phyloP scores from a whole-genome alignment of 2,888 invertebrate species.

The Mesopsocus fuscifrons region DNA sequence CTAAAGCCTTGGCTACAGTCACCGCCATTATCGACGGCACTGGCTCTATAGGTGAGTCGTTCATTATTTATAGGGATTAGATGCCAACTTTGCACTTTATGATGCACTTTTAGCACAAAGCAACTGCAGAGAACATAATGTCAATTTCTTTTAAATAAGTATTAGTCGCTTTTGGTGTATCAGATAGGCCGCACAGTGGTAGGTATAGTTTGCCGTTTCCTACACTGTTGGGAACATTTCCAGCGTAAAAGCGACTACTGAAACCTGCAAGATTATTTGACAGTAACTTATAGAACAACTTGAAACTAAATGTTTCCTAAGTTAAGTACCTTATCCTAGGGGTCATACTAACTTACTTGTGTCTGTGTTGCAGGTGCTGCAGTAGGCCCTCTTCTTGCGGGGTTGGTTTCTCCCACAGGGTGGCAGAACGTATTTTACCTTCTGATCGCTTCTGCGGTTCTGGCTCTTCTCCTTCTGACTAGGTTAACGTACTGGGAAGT shows the following conservation, averaged over 20 bases:
- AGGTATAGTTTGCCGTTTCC: too few relatives aligned
- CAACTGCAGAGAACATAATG: not conserved
- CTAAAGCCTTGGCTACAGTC: conserved; percentile 87
- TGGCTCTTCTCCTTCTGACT: conserved; percentile 38
- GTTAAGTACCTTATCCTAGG: too few relatives aligned
- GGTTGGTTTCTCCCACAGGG: conserved; percentile 48
- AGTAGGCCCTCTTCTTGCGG: conserved; percentile 77
- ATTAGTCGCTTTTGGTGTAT: not conserved
- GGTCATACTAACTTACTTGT: too few relatives aligned
- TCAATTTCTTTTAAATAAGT: conserved; percentile 19
- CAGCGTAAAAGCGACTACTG: too few relatives aligned
- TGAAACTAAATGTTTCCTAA: too few relatives aligned
- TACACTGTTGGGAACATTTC: too few relatives aligned
- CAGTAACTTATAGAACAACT: too few relatives aligned
- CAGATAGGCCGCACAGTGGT: too few relatives aligned
- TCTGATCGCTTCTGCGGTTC: conserved; percentile 63
- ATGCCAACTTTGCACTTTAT: too few relatives aligned
- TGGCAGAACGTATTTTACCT: conserved; percentile 84
- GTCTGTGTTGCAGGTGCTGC: conserved; percentile 91
- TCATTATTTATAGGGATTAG: not conserved
- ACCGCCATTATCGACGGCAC: conserved; percentile 96
- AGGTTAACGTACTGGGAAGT: conserved; percentile 3
- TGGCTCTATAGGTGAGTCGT: conserved; percentile 53
- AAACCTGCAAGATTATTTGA: not conserved
- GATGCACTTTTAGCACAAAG: too few relatives aligned